phyloP scores from a whole-genome alignment of 2,113 vertebrate genomes.

The Sinocyclocheilus grahami region DNA sequence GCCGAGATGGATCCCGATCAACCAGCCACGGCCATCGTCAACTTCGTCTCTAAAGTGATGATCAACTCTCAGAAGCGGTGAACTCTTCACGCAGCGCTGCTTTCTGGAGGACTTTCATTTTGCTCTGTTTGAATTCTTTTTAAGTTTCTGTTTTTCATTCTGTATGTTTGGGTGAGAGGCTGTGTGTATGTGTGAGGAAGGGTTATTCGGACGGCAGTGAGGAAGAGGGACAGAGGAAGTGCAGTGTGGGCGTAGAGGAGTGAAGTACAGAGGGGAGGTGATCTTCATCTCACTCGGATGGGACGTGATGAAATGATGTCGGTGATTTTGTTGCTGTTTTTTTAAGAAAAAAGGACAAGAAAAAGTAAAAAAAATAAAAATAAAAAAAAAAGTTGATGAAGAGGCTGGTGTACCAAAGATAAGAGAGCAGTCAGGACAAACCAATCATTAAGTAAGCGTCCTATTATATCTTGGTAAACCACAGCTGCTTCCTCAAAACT shows the following conservation, averaged over 20 bases:
- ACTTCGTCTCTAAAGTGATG: constrained; percentile 95
- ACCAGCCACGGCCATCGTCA: constrained; percentile 94
- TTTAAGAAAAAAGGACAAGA: constrained; percentile 63
- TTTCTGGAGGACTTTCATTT: constrained; percentile 59
- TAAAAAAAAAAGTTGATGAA: constrained; percentile 55
- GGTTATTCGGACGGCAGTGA: constrained; percentile 80
- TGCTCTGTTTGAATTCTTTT: constrained; percentile 50
- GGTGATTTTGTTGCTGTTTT: constrained; percentile 62
- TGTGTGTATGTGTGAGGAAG: constrained; percentile 33
- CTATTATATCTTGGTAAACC: constrained; percentile 72
- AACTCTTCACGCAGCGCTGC: constrained; percentile 67
- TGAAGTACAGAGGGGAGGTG: constrained; percentile 66
- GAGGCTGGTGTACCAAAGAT: constrained; percentile 76
- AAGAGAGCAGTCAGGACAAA: constrained; percentile 62
- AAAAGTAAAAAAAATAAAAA: constrained; percentile 58
- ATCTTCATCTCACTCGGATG: constrained; percentile 64
- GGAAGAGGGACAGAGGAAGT: constrained; percentile 87
- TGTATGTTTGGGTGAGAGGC: constrained; percentile 24
- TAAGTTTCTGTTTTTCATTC: constrained; percentile 31
- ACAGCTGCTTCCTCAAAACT: constrained; percentile 72
- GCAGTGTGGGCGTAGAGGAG: constrained; percentile 79
- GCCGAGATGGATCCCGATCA: constrained; percentile 94
- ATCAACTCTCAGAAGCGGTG: constrained; percentile 90
- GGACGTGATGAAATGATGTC: constrained; percentile 61
- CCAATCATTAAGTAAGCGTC: constrained; percentile 61